Base-by-base conservation (phyloP, 1,140 invertebrate genomes). In the Drosophila ficusphila region DNA sequence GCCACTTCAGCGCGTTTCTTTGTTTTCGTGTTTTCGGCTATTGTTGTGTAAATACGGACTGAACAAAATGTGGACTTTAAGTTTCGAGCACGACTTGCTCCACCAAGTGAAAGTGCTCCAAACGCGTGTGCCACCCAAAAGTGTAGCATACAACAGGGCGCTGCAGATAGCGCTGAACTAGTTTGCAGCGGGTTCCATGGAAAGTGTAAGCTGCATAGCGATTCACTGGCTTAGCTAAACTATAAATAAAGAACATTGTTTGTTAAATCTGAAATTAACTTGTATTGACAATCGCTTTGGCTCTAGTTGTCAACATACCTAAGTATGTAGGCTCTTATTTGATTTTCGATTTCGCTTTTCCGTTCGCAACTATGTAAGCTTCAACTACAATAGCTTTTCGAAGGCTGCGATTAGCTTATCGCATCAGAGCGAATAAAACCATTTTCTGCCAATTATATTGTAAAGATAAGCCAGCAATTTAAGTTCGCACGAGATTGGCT, bases 391-490 rank as follows among this genome's bases (percentile, higher is more conserved):
- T 52, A 9, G 2, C 4, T 14, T 14, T 14, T 19, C 6, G 11
- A 46, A 18, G 57, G 51, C 23, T 57, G n/a, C 27, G 14, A 9
- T 14, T 33, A 11, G 56, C 21, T 38, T 49, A 31, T 64, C 62
- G 31, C 61, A 3, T 31, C 18, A 8, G 2, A 18, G 2, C 18
- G 11, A 23, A 44, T 68, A 68, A 68, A 29, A 34, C 7, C 38
- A 46, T 25, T 68, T 64, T 68, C 27, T 46, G 65, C 39, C 65
- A 68, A 69, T 69, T 69, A 56, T 68, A 69, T 38, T 69, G 62
- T 69, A 68, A 69, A 69, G 65, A 69, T 69, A 56, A 68, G 39
- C n/a, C 27, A n/a, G 23, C 25, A 25, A 21, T 31, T 42, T 29
- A 2, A n/a, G n/a, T n/a, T n/a, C n/a, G 27, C 14, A 25, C 3